Base-by-base conservation (phyloP, 1,140 invertebrate genomes). In the Drosophila quadrilineata region DNA sequence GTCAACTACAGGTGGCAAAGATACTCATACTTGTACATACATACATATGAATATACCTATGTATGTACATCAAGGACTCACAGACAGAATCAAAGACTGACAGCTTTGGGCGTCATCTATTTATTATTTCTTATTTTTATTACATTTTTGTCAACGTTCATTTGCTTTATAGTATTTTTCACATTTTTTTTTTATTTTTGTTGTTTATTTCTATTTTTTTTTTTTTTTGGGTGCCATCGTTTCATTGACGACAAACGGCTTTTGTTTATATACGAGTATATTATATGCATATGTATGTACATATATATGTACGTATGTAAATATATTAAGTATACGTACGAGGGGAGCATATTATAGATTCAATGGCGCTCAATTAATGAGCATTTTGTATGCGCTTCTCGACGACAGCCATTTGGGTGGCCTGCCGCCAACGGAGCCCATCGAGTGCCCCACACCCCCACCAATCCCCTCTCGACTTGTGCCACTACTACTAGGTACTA, bases 331-430 rank as follows among this genome's bases (percentile, higher is more conserved):
- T 60, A 29, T 59, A 21, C 49, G 54, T 57, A 49, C 41, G 43
- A 58, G 31, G 35, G 35, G n/a, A n/a, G n/a, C n/a, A n/a, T 31
- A 68, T 73, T 69, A 50, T 49, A 68, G 36, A 56, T 49, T 43
- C 45, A 40, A 9, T 28, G 65, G 53, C 57, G 52, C 65, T 66
- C 75, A 62, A 60, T 77, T 84, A 82, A 82, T 82, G 79, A 84
- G 77, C 77, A 68, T 84, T 82, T 84, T 82, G 77, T 82, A 82
- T 82, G 77, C 77, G 64, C 50, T 72, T 67, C 73, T 77, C 72
- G 68, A 67, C 56, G 52, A 35, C 29, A 9, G 38, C 67, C 54
- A 58, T 70, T 75, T 80, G 75, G 75, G 72, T 75, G 75, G 75
- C 14, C 66, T 36, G 19, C 33, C n/a, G n/a, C n/a, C n/a, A n/a